Conservation (phyloP, 2,797 vertebrate species). For the Anguilla pacifica region DNA sequence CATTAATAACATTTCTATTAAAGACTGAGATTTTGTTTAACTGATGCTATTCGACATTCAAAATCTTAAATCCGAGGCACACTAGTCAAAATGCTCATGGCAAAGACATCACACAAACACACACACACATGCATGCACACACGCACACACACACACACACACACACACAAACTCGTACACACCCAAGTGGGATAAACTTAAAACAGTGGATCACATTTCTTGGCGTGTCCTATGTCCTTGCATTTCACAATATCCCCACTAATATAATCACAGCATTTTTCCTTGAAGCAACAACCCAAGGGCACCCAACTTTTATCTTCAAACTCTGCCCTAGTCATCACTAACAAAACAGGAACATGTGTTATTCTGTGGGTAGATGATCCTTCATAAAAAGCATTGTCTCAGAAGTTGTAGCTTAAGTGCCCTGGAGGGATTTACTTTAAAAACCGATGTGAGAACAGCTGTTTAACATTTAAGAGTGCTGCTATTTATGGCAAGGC, state of each 20-base stretch:
- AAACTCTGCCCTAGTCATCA: constrained; percentile 32
- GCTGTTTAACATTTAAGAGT: constrained; percentile 58
- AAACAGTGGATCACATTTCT: background rate
- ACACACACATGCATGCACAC: background rate
- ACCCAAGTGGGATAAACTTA: background rate
- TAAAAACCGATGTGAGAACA: constrained; percentile 62
- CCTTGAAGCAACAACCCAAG: constrained; percentile 3
- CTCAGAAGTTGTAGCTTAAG: constrained; percentile 56
- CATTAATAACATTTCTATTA: background rate
- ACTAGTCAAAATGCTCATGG: background rate
- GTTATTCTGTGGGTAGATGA: constrained; percentile 31
- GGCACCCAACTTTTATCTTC: constrained; percentile 45
- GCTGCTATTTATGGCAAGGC: constrained; percentile 51
- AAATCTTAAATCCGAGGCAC: background rate
- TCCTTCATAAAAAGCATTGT: constrained; percentile 28
- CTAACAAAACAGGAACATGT: constrained; percentile 37
- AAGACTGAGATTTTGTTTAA: background rate
- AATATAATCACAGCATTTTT: constrained; percentile 7
- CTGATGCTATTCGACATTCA: background rate
- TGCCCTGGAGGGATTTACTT: constrained; percentile 54
- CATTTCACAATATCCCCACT: background rate
- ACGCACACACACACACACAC: background rate
- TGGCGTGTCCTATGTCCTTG: constrained; percentile 7
- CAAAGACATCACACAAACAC: background rate
- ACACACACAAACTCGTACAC: background rate